Evolutionary conservation across 2,797 vertebrate genomes (phyloP), one percentile per base, ranked within the genome.

Genomic region (Chromis chromis): DNA sequence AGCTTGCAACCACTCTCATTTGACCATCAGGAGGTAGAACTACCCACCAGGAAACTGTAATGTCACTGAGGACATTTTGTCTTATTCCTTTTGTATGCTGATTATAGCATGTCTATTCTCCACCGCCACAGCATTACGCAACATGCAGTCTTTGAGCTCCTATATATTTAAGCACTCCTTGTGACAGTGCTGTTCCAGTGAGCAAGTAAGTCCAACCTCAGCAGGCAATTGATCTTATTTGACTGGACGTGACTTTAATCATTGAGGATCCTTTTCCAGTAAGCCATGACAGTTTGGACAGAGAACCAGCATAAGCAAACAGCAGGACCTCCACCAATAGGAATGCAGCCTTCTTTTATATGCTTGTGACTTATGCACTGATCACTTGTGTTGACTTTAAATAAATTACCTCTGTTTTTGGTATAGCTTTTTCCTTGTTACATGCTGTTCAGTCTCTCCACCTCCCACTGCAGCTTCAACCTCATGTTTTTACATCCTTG

Each of bases 401-500:
- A 36, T 44, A 65, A 55, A 14, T 13, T 12, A 40, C 5, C 10
- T 27, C 2, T 22, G 25, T 58, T 50, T 27, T 7, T 25, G 46
- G 42, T 25, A 10, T 13, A 42, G 14, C 39, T 16, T 19, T 8
- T 52, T 14, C 14, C 27, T 13, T 40, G 50, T 55, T 49, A 22
- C 50, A n/a, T 19, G 28, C 24, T 28, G 22, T 46, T 61, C 9
- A 39, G 17, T n/a, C 2, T 19, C 22, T 42, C 21, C 46, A 46
- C 14, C 36, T 48, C 54, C 40, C 9, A 36, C 36, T 54, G 19
- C 21, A 50, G 40, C 40, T 72, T 7, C 17, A 42, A 60, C 70
- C 54, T 49, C 59, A 19, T 46, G 17, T 36, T 9, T 54, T 54
- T 55, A 40, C 4, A 13, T 54, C 12, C 27, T 36, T 24, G 13